Evolutionary conservation across 2,113 vertebrate species (phyloP).

Genomic region (Tragelaphus strepsiceros): DNA sequence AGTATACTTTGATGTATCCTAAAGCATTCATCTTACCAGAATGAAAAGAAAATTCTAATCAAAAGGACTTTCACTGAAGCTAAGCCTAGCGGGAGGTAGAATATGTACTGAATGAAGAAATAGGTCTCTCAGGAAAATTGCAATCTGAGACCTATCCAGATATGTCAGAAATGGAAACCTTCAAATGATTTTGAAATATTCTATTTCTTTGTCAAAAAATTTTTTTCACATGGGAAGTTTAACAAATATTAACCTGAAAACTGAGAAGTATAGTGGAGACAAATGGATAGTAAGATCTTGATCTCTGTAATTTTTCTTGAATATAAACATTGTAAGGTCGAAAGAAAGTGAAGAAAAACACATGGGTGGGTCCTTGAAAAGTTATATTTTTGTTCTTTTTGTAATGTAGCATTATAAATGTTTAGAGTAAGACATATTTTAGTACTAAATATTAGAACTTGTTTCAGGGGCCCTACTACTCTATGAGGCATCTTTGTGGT

Average conservation of each 20-base stretch:
- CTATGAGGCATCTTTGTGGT: background rate
- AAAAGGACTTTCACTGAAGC: conserved; percentile 34
- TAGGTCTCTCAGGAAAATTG: background rate
- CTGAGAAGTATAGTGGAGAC: background rate
- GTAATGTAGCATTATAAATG: background rate
- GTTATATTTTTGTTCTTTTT: background rate
- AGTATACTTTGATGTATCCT: conserved; percentile 41
- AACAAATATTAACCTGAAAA: conserved; percentile 29
- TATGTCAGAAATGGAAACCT: background rate
- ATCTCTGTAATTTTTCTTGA: background rate
- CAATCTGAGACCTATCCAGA: background rate
- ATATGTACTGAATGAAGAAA: background rate
- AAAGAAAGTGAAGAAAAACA: background rate
- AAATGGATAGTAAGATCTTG: background rate
- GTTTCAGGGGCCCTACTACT: background rate
- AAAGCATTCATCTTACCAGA: conserved; percentile 48
- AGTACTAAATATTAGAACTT: background rate
- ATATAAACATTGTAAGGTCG: background rate
- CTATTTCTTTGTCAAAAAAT: conserved; percentile 10
- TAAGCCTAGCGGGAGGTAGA: background rate
- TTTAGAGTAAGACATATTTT: background rate
- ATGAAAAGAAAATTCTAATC: conserved; percentile 57
- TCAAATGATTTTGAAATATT: conserved; percentile 17
- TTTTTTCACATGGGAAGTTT: background rate
- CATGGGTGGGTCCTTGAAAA: background rate